A percentile compares a stretch with the other conserved stretches of the same genome.
Evolutionary conservation across 2,113 vertebrate genomes (phyloP).

Genomic region (Hemibagrus wyckioides): DNA sequence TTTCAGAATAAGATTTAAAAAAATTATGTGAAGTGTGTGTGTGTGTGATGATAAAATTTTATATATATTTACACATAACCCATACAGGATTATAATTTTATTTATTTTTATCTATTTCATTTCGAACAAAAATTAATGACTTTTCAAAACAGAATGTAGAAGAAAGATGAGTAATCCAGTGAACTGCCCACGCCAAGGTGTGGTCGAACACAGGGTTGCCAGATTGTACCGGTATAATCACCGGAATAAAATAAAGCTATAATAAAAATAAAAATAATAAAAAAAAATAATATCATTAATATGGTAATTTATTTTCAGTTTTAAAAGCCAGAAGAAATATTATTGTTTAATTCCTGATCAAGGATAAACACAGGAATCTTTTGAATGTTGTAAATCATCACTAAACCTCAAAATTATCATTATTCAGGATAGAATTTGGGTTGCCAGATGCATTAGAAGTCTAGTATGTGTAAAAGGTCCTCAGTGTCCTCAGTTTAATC

Average conservation of each 20-base stretch:
- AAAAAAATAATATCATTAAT: too few relatives aligned
- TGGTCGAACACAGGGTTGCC: background rate
- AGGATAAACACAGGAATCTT: background rate
- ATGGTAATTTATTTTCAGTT: background rate
- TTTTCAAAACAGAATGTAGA: too few relatives aligned
- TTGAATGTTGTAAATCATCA: background rate
- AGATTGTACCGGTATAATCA: background rate
- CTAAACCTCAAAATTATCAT: background rate
- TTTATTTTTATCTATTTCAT: too few relatives aligned
- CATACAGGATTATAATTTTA: too few relatives aligned
- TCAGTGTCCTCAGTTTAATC: background rate
- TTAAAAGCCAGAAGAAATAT: background rate
- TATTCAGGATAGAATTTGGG: fast-evolving
- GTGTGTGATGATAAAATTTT: too few relatives aligned
- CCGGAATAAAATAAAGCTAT: background rate
- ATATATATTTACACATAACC: too few relatives aligned
- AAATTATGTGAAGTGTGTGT: too few relatives aligned
- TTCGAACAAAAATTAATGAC: too few relatives aligned
- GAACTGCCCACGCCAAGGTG: background rate
- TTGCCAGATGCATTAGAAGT: background rate
- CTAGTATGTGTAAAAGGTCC: background rate
- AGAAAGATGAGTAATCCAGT: background rate
- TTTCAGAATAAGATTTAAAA: too few relatives aligned
- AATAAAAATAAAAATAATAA: too few relatives aligned
- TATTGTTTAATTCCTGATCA: background rate